Conservation (phyloP, 2,888 invertebrate genomes). For the Ctenicera cuprea region DNA sequence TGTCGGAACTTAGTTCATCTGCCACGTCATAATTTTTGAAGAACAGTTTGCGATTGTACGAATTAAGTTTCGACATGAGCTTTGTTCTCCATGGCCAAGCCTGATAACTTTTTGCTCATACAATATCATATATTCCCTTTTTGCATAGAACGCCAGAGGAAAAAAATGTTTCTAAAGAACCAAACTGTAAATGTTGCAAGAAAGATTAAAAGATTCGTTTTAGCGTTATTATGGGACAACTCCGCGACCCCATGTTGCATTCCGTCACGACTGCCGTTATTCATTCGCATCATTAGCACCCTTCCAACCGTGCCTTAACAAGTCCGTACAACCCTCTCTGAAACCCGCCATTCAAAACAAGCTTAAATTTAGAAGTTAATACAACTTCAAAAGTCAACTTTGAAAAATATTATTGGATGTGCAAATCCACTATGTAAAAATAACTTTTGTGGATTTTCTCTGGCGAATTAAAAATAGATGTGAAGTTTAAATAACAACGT, state of each 20-base stretch:
- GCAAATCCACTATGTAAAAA: background rate
- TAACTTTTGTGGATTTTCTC: too few relatives aligned
- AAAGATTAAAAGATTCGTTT: conserved; percentile 35
- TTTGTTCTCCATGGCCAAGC: too few relatives aligned
- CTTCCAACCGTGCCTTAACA: conserved; percentile 36
- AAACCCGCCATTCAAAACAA: conserved; percentile 34
- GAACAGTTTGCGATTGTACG: too few relatives aligned
- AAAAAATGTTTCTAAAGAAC: background rate
- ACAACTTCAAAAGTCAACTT: background rate
- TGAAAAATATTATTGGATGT: background rate
- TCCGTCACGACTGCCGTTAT: conserved; percentile 54
- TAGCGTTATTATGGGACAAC: conserved; percentile 23
- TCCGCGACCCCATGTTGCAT: conserved; percentile 48
- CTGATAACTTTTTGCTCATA: too few relatives aligned
- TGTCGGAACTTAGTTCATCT: too few relatives aligned
- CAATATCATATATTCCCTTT: too few relatives aligned
- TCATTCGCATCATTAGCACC: conserved; percentile 54
- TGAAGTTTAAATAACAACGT: too few relatives aligned
- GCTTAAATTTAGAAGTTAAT: conserved; percentile 37
- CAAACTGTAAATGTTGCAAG: conserved; percentile 34
- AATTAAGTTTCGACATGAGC: too few relatives aligned
- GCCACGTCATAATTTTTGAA: too few relatives aligned
- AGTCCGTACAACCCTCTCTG: conserved; percentile 18
- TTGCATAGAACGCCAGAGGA: background rate
- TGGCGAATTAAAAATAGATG: too few relatives aligned